phyloP scores from a whole-genome alignment of 2,113 vertebrate genomes.

The Crotalus helleri region DNA sequence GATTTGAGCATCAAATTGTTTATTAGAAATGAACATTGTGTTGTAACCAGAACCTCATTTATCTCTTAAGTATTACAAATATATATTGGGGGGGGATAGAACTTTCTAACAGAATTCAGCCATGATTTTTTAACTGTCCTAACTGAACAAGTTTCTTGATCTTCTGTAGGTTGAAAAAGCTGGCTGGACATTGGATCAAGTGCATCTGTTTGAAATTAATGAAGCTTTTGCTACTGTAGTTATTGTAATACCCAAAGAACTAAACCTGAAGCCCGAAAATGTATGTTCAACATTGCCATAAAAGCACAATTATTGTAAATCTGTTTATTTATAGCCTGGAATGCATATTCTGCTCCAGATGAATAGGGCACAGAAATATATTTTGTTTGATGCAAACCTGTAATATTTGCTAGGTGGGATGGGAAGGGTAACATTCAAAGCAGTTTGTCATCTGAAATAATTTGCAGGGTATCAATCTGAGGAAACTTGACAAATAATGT shows the following conservation, averaged over 20 bases:
- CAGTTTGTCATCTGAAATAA: neutral
- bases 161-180: constrained; percentile 83
- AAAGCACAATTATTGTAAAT: neutral
- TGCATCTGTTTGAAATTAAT: constrained; percentile 90
- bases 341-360: neutral
- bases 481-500: neutral
- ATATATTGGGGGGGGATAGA: neutral
- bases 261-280: constrained; percentile 86
- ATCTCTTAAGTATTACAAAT: neutral
- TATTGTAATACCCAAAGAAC: constrained; percentile 81
- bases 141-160: neutral
- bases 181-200: constrained; percentile 84
- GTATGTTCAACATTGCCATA: constrained; percentile 58
- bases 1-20: neutral
- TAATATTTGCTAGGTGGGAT: neutral
- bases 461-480: neutral
- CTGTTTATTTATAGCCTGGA: neutral
- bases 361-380: neutral
- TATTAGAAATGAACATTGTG: neutral
- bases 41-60: neutral
- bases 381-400: neutral
- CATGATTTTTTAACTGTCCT: neutral
- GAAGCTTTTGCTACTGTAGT: constrained; percentile 89
- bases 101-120: neutral
- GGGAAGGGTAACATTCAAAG: neutral